Evolutionary conservation across 2,888 invertebrate species (phyloP).

Genomic region (Pandemis heparana): DNA sequence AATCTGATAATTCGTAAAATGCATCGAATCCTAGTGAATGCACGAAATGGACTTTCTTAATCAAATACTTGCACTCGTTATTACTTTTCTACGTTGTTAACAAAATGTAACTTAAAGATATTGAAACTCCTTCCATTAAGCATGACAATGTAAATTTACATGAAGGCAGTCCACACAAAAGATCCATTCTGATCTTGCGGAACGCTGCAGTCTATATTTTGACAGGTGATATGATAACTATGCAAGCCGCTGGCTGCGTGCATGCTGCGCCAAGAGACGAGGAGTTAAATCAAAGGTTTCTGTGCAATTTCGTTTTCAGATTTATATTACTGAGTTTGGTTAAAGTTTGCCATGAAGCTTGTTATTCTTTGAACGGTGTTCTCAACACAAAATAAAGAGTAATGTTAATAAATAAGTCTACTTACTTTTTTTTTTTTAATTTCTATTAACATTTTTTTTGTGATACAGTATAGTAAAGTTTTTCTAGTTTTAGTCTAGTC

Average conservation of each 20-base stretch:
- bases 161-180: constrained; percentile 22
- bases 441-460: no score
- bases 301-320: not conserved
- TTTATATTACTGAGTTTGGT: not conserved
- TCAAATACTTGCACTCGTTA: no score
- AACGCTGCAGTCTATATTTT: constrained; percentile 30
- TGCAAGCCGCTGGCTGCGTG: constrained; percentile 16
- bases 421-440: no score
- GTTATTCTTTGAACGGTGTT: not conserved
- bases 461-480: no score
- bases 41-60: not conserved
- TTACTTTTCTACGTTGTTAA: not conserved
- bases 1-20: not conserved
- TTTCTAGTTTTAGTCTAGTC: no score
- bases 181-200: constrained; percentile 16
- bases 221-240: constrained; percentile 41
- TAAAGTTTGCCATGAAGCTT: not conserved
- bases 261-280: constrained; percentile 1
- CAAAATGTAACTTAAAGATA: not conserved
- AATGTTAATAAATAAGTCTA: no score
- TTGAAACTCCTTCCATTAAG: constrained; percentile 1
- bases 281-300: not conserved
- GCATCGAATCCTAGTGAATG: no score
- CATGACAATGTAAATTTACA: constrained; percentile 21
- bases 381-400: no score